Percentiles rank a stretch among this genome's conserved stretches.
Conservation (phyloP, 2,888 invertebrate genomes). For the Periphyllus acericola region DNA sequence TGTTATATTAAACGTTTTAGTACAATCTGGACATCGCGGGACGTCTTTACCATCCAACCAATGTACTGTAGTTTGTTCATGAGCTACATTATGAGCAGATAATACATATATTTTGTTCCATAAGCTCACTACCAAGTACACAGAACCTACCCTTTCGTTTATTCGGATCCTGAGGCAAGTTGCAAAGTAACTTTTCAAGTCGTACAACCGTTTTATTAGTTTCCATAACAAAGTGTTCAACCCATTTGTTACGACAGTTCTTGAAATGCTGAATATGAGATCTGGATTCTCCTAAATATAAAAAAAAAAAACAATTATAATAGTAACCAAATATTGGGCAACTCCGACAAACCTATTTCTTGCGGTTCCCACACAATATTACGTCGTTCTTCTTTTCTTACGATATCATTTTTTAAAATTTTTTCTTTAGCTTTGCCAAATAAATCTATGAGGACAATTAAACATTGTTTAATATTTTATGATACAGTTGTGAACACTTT, state of each 20-base stretch:
- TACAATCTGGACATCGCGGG: conserved; percentile 90
- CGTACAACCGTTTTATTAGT: conserved; percentile 95
- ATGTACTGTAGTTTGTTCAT: conserved; percentile 79
- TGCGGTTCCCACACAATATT: conserved; percentile 67
- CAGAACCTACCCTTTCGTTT: conserved; percentile 74
- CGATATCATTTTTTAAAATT: conserved; percentile 80
- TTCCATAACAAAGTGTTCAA: conserved; percentile 91
- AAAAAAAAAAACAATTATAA: conserved; percentile 15
- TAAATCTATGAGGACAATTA: conserved; percentile 69
- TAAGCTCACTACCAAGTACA: neutral
- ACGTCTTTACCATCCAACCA: conserved; percentile 95
- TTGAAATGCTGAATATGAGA: conserved; percentile 83
- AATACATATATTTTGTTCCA: neutral
- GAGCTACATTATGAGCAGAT: conserved; percentile 68
- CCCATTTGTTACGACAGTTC: conserved; percentile 73
- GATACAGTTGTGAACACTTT: conserved; percentile 3
- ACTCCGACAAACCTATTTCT: conserved; percentile 70
- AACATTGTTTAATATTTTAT: neutral
- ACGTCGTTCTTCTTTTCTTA: conserved; percentile 56
- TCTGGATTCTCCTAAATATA: conserved; percentile 70
- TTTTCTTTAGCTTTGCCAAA: conserved; percentile 92
- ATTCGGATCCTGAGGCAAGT: conserved; percentile 79
- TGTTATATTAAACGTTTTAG: conserved; percentile 85
- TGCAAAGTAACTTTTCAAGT: conserved; percentile 87
- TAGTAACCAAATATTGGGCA: too few species aligned